Conservation (phyloP, 2,797 vertebrate genomes). For the Neopelma chrysocephalum region DNA sequence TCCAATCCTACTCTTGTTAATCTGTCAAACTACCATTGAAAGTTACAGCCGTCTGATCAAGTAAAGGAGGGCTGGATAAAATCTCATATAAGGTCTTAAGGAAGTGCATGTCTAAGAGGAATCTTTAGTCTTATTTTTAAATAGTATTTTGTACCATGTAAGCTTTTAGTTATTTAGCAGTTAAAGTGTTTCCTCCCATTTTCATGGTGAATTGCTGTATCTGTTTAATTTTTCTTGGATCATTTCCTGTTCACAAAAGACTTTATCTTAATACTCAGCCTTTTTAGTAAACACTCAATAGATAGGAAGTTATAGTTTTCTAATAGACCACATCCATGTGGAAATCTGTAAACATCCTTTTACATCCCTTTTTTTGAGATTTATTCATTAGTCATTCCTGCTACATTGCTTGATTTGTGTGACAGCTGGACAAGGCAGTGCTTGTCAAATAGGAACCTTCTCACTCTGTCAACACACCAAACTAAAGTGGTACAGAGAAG, state of each 20-base stretch:
- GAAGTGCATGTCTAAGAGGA: neutral
- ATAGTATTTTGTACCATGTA: neutral
- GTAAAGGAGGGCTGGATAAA: neutral
- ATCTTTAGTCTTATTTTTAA: neutral
- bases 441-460: neutral
- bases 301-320: constrained; percentile 54
- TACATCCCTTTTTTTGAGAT: neutral
- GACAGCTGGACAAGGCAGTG: neutral
- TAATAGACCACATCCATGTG: constrained; percentile 29
- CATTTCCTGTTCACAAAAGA: constrained; percentile 57
- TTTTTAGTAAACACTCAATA: constrained; percentile 60
- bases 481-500: neutral
- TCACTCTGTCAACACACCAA: neutral
- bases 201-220: constrained; percentile 17
- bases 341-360: constrained; percentile 57
- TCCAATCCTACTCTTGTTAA: neutral
- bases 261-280: constrained; percentile 35
- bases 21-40: neutral
- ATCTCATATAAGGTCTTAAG: neutral
- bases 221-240: constrained; percentile 51
- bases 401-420: neutral
- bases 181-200: constrained; percentile 42
- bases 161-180: neutral
- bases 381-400: neutral
- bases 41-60: neutral